Evolutionary conservation across 2,797 vertebrate genomes (phyloP).

Genomic region (Arrhamphus sclerolepis): DNA sequence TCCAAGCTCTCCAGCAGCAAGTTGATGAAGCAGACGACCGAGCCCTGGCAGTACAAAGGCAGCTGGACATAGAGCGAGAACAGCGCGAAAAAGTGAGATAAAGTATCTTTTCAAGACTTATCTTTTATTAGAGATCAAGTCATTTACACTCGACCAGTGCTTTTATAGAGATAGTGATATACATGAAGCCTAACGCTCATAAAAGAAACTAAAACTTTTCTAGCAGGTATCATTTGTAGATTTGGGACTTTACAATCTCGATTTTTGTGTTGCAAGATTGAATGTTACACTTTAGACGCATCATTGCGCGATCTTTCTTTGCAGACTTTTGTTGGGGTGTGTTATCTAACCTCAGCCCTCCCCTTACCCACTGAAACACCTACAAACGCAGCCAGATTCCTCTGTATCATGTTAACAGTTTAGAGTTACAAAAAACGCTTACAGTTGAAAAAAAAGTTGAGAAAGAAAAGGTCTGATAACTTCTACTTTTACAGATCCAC

Average conservation of each 20-base stretch:
- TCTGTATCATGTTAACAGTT: background rate
- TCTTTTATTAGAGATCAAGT: background rate
- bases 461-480: too few relatives aligned
- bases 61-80: constrained; percentile 87
- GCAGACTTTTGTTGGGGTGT: constrained; percentile 30
- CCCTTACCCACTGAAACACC: constrained; percentile 17
- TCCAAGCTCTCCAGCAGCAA: constrained; percentile 89
- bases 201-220: background rate
- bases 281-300: background rate
- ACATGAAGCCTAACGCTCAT: background rate
- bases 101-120: accelerated
- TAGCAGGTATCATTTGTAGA: too few relatives aligned
- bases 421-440: too few relatives aligned
- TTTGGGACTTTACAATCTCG: background rate
- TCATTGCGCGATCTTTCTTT: background rate
- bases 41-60: constrained; percentile 84
- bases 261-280: background rate
- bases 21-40: constrained; percentile 91
- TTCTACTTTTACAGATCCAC: too few relatives aligned
- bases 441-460: too few relatives aligned
- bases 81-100: constrained; percentile 90
- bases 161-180: background rate
- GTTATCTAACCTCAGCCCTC: constrained; percentile 53
- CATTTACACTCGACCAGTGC: background rate
- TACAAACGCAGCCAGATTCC: constrained; percentile 8